phyloP scores from a whole-genome alignment of 2,888 invertebrate species.

The Napeogenes sylphis region DNA sequence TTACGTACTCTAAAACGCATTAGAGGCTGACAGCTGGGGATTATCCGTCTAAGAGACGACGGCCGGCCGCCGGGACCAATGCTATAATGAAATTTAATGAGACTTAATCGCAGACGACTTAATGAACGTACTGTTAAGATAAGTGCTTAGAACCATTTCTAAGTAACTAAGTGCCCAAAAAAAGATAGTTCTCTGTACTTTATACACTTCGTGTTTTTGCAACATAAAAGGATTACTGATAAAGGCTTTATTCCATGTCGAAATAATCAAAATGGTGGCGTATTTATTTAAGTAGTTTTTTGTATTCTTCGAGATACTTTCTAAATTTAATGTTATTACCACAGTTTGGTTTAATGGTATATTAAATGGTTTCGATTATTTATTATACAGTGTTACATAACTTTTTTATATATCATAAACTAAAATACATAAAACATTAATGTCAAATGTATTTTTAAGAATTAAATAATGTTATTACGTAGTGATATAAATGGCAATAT shows the following conservation, averaged over 20 bases:
- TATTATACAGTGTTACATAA: conserved; percentile 3
- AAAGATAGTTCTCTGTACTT: conserved; percentile 41
- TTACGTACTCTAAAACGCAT: conserved; percentile 79
- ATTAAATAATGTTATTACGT: neutral
- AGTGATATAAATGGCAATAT: conserved; percentile 17
- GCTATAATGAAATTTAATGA: conserved; percentile 76
- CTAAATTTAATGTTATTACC: too few relatives aligned
- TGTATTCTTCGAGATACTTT: neutral
- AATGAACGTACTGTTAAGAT: conserved; percentile 71
- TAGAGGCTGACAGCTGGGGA: conserved; percentile 77
- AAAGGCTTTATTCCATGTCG: conserved; percentile 36
- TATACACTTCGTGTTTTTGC: conserved; percentile 14
- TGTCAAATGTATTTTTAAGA: neutral
- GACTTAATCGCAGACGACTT: conserved; percentile 76
- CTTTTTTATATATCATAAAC: too few relatives aligned
- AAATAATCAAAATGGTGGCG: conserved; percentile 29
- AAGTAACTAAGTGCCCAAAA: conserved; percentile 47
- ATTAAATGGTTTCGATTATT: conserved; percentile 12
- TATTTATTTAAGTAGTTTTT: conserved; percentile 15
- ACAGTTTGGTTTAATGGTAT: conserved; percentile 15
- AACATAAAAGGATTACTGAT: conserved; percentile 36
- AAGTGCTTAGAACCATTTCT: conserved; percentile 55
- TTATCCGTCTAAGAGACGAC: conserved; percentile 74
- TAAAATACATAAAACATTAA: too few relatives aligned
- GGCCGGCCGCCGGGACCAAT: conserved; percentile 57